Evolutionary conservation across 2,888 invertebrate genomes (phyloP).

Genomic region (Nemapogon koenigi): DNA sequence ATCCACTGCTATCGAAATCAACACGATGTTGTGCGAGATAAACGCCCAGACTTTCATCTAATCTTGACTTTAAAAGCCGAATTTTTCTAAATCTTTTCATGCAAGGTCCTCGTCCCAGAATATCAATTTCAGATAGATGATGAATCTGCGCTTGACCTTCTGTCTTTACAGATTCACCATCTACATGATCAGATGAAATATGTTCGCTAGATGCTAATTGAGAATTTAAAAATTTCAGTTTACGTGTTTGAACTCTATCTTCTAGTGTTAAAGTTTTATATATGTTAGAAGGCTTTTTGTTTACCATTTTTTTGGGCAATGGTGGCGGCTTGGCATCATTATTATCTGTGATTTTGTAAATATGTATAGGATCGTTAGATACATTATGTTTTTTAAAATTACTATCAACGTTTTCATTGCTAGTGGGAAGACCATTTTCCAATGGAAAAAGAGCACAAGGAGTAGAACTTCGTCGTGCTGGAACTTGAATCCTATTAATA

Average conservation of each 20-base stretch:
- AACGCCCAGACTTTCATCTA: conserved; percentile 74
- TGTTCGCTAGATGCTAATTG: conserved; percentile 44
- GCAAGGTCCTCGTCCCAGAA: conserved; percentile 64
- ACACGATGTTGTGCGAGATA: conserved; percentile 72
- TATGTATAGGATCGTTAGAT: conserved; percentile 20
- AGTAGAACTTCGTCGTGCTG: conserved; percentile 50
- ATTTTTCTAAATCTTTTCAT: conserved; percentile 69
- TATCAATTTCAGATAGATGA: conserved; percentile 36
- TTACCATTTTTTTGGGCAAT: conserved; percentile 50
- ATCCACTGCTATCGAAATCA: conserved; percentile 54
- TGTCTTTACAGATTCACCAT: conserved; percentile 28
- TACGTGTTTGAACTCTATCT: conserved; percentile 55
- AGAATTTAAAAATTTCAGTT: conserved; percentile 54
- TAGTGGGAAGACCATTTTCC: conserved; percentile 36
- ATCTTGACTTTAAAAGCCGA: conserved; percentile 68
- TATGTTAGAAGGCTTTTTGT: conserved; percentile 45
- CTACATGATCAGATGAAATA: conserved; percentile 33
- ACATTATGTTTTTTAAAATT: conserved; percentile 22
- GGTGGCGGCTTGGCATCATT: conserved; percentile 50
- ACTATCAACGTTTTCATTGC: conserved; percentile 38
- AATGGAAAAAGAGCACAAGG: conserved; percentile 53
- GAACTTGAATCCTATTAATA: conserved; percentile 44
- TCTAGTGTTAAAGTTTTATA: conserved; percentile 57
- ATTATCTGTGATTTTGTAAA: conserved; percentile 29
- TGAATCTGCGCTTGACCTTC: conserved; percentile 34